These are phyloP conservation scores for Myrmecobius fasciatus DNA, from an alignment of 2,113 vertebrate genomes.

Conservation along the genomic window DNA sequence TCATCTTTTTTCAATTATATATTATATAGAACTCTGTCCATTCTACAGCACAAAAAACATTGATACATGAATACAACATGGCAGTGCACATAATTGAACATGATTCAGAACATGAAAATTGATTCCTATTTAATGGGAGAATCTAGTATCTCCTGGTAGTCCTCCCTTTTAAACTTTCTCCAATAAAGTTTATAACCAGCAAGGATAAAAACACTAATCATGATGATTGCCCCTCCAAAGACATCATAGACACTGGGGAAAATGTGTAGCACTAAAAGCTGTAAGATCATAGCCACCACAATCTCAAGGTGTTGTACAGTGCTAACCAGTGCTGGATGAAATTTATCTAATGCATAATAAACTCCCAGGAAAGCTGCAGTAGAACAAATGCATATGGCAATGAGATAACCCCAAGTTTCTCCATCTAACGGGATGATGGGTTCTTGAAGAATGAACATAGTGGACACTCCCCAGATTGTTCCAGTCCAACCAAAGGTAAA, in stretches of 20 bases:
- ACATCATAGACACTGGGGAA: slow-evolving; percentile 93
- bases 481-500: slow-evolving; percentile 99
- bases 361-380: slow-evolving; percentile 98
- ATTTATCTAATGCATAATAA: slow-evolving; percentile 96
- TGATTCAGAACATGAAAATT: slow-evolving; percentile 46
- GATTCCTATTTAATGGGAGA: slow-evolving; percentile 93
- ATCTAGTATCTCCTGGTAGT: slow-evolving; percentile 97
- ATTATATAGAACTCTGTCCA: slow-evolving; percentile 64
- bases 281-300: slow-evolving; percentile 95
- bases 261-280: slow-evolving; percentile 95
- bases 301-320: slow-evolving; percentile 98
- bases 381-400: slow-evolving; percentile 96
- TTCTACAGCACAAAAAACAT: slow-evolving; percentile 57
- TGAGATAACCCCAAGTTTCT: slow-evolving; percentile 97
- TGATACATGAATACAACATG: slow-evolving; percentile 55
- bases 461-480: slow-evolving; percentile 95
- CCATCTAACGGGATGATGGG: slow-evolving; percentile 95
- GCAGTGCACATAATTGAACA: slow-evolving; percentile 53
- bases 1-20: slow-evolving; percentile 50
- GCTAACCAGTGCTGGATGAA: slow-evolving; percentile 97
- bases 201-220: slow-evolving; percentile 94
- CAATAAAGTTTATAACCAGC: slow-evolving; percentile 94
- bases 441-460: slow-evolving; percentile 98
- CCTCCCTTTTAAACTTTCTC: slow-evolving; percentile 90
- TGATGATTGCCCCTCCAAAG: slow-evolving; percentile 92